Base-by-base conservation (phyloP, 2,888 invertebrate genomes). In the Parnassius glacialis region DNA sequence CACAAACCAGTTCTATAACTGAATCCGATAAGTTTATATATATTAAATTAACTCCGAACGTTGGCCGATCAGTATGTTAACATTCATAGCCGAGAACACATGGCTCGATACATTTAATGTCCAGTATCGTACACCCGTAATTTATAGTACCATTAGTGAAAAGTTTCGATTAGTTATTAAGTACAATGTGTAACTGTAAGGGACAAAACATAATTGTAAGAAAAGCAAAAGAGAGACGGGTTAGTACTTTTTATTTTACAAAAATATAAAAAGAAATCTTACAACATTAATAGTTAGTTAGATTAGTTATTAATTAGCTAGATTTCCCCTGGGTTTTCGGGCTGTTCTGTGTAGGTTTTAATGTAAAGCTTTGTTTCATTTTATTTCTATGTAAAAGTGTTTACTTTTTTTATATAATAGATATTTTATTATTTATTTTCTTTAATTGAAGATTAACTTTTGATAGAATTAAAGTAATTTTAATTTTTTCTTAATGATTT, bases 41-140 rank as follows among this genome's bases (percentile, higher is more conserved):
- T 74, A 80, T 75, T 61, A 59, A 70, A 78, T 71, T 74, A 76
- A 74, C 73, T 76, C 74, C 75, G 70, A 73, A 73, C 72, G 69
- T 65, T 69, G 68, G 62, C 65, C 62, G 64, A 73, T 74, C 78
- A 84, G 83, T 83, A 68, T 71, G 66, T 70, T 69, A 64, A 66
- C 67, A 73, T 64, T 66, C 73, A 52, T 75, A 69, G 74, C 52
- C 58, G 74, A 67, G 59, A 70, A 73, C 77, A 74, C 68, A 79
- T 74, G 63, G 54, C 52, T 64, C 56, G 48, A 48, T 63, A 65
- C 47, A 59, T n/a, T 34, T 43, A 2, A 10, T 25, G 34, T 34
- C n/a, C 20, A n/a, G 16, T 50, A 5, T 50, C 52, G 41, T 13
- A 11, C 64, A 67, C 41, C 67, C 67, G 48, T 48, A 61, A 64